Evolutionary conservation across 2,113 vertebrate genomes (phyloP).

Genomic region (Atlantisia rogersi): DNA sequence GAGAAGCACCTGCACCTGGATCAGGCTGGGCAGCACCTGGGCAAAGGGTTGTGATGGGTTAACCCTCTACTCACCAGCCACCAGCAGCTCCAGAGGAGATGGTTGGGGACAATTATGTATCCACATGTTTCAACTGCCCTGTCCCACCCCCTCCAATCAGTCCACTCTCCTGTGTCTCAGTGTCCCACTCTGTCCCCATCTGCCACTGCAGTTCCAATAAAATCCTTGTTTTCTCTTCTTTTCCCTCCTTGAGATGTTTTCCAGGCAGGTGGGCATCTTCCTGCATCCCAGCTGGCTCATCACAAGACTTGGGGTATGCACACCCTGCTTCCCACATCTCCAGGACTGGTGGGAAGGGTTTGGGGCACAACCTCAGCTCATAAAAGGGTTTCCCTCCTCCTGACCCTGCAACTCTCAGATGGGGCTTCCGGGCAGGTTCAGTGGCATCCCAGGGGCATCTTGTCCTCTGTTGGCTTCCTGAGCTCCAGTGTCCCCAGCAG

Average conservation of each 20-base stretch:
- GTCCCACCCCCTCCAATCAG: background rate
- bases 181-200: background rate
- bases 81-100: background rate
- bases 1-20: background rate
- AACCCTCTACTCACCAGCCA: background rate
- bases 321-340: background rate
- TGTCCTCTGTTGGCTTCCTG: background rate
- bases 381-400: rapidly evolving
- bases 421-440: background rate
- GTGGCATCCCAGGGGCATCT: background rate
- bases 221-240: background rate
- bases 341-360: background rate
- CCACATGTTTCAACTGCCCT: rapidly evolving
- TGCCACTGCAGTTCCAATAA: background rate
- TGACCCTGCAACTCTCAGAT: background rate
- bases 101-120: background rate
- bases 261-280: background rate
- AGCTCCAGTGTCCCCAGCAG: background rate
- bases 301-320: background rate
- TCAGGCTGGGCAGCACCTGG: background rate
- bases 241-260: background rate
- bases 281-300: background rate
- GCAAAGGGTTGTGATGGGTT: background rate
- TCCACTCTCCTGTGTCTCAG: background rate
- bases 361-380: background rate